Evolutionary conservation across 2,888 invertebrate species (phyloP), one percentile per base, ranked within the genome.

Genomic region (Bombylius discolor): DNA sequence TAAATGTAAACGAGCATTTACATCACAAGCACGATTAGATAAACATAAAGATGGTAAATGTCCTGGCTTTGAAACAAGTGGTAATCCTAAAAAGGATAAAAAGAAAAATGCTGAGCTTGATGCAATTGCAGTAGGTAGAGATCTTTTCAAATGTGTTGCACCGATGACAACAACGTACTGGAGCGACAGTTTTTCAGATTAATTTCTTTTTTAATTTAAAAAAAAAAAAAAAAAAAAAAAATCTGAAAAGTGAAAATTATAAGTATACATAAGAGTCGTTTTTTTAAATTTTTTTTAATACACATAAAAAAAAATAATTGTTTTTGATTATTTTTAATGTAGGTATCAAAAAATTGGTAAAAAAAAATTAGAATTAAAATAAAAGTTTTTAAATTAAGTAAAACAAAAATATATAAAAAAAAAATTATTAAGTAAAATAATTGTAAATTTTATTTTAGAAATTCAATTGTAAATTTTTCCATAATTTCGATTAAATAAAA

Each of bases 151-250:
- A 59, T 70, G 73, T 39, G 76, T 76, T 31, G 76, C 76, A 5
- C 76, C 76, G 0, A 61, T 73, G 4, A 76, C 75, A 6, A 73
- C 76, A 51, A 76, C 76, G 32, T 75, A 76, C 58, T 76, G 76
- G 76, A 75, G 75, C 60, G 76, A 76, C 58, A 74, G 74, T 48
- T 76, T 74, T 64, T 76, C 76, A 7, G 76, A 76, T 60, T 76
- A 71, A 67, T 51, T 48, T 51, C 11, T 49, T 45, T 51, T 50
- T 50, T 7, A 52, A 44, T 50, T 50, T 44, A 56, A 36, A 36
- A 36, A 36, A 36, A 36, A 36, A 7, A 36, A 7, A 36, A 36
- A 36, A 36, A 36, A 1, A 36, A 1, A 8, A 7, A 36, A 51
- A 13, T 46, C 50, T 50, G 48, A 14, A 42, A 48, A 56, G 39